Conservation (phyloP, 2,113 vertebrate genomes). For the Eidolon helvum region DNA sequence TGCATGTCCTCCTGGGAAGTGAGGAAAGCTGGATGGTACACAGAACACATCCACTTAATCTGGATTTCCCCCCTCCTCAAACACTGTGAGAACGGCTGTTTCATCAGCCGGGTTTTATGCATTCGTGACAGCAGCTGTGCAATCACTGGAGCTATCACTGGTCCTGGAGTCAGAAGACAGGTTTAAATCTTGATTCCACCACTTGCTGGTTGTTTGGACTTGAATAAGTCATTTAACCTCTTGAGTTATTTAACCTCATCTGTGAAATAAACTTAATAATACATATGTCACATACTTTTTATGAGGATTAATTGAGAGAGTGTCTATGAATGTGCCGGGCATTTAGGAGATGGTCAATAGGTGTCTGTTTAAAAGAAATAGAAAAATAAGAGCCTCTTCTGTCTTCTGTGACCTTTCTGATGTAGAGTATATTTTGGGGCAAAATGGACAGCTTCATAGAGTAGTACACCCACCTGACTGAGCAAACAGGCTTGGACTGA, state of each 20-base stretch:
- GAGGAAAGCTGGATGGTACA: not conserved
- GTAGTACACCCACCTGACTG: not conserved
- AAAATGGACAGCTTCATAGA: not conserved
- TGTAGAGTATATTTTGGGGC: not conserved
- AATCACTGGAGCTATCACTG: not conserved
- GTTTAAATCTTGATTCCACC: not conserved
- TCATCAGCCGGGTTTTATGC: not conserved
- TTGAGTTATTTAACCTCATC: not conserved
- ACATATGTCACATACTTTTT: not conserved
- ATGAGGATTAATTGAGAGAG: not conserved
- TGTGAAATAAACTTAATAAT: constrained; percentile 13
- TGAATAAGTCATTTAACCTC: not conserved
- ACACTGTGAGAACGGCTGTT: not conserved
- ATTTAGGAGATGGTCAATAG: not conserved
- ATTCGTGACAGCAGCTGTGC: not conserved
- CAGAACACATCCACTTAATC: not conserved
- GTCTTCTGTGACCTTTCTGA: not conserved
- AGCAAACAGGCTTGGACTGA: not conserved
- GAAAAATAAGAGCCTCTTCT: not conserved
- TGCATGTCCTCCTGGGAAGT: not conserved
- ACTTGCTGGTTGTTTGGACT: not conserved
- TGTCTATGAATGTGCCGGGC: not conserved
- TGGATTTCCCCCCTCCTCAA: not conserved
- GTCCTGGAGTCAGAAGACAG: not conserved
- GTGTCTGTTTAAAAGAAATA: constrained; percentile 2